phyloP scores from a whole-genome alignment of 2,888 invertebrate species.

The Megastigmus dorsalis region DNA sequence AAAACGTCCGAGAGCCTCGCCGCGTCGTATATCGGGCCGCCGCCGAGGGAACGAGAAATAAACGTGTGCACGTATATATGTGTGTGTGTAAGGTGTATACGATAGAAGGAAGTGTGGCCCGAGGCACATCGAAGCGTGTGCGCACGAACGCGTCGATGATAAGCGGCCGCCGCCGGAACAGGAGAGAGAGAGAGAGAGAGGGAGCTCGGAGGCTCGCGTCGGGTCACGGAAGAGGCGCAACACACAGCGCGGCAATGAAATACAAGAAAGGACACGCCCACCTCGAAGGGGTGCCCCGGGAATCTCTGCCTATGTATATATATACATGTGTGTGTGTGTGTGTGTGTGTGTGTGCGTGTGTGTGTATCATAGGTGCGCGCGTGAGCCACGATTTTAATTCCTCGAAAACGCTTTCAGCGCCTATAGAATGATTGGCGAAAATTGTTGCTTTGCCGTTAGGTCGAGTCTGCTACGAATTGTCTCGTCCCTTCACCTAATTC shows the following conservation, averaged over 20 bases:
- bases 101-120: background rate
- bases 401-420: too few relatives aligned
- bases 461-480: too few relatives aligned
- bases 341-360: background rate
- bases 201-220: too few relatives aligned
- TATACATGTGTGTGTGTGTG: too few relatives aligned
- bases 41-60: slow-evolving; percentile 57
- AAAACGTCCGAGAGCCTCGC: background rate
- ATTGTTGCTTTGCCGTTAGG: too few relatives aligned
- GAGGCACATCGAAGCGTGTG: too few relatives aligned
- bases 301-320: background rate
- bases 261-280: slow-evolving; percentile 39
- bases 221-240: slow-evolving; percentile 13
- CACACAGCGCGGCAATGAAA: slow-evolving; percentile 18
- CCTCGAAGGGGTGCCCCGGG: background rate
- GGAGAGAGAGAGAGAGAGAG: too few relatives aligned
- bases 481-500: too few relatives aligned
- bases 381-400: slow-evolving; percentile 32
- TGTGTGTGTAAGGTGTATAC: background rate
- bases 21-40: slow-evolving; percentile 64
- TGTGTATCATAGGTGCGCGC: too few relatives aligned
- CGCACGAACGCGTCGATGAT: slow-evolving; percentile 30
- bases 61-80: slow-evolving; percentile 64
- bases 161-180: slow-evolving; percentile 24
- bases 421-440: too few relatives aligned